phyloP scores from a whole-genome alignment of 64 coral and sea anemone species.

The Anthopleura sola region DNA sequence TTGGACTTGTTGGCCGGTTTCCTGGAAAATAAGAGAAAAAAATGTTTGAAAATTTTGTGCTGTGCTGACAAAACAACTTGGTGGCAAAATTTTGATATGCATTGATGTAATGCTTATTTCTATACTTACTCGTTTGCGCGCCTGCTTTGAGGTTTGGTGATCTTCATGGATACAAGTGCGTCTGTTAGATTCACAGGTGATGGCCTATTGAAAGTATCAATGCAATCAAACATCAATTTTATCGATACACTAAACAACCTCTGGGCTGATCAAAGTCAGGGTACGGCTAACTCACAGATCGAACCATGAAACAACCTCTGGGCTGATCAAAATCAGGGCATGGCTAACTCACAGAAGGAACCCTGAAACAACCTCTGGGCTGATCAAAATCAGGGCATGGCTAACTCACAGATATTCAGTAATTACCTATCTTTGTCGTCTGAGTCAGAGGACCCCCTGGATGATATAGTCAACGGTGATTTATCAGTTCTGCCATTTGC shows the following conservation, averaged over 20 bases:
- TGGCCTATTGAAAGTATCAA: background rate
- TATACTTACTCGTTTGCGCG: background rate
- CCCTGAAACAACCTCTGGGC: too few relatives aligned
- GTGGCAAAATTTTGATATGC: background rate
- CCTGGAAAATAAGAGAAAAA: background rate
- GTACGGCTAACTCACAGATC: too few relatives aligned
- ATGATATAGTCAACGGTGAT: background rate
- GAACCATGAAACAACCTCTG: too few relatives aligned
- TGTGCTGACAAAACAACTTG: background rate
- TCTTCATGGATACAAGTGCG: background rate
- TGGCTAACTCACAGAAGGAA: too few relatives aligned
- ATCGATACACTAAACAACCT: background rate
- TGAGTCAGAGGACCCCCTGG: background rate
- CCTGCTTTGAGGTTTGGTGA: background rate
- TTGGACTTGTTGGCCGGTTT: slow-evolving; percentile 31
- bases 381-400: too few relatives aligned
- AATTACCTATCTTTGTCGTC: slow-evolving; percentile 2
- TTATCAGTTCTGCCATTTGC: background rate
- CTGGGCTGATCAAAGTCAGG: background rate
- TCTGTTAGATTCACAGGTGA: slow-evolving; percentile 5
- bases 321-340: too few relatives aligned
- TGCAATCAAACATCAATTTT: background rate
- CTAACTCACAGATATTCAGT: background rate
- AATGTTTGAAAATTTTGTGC: background rate
- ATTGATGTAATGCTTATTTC: too few relatives aligned